These are phyloP conservation scores for Cacatua alba DNA, from an alignment of 2,113 vertebrate genomes.

Conservation along the genomic window DNA sequence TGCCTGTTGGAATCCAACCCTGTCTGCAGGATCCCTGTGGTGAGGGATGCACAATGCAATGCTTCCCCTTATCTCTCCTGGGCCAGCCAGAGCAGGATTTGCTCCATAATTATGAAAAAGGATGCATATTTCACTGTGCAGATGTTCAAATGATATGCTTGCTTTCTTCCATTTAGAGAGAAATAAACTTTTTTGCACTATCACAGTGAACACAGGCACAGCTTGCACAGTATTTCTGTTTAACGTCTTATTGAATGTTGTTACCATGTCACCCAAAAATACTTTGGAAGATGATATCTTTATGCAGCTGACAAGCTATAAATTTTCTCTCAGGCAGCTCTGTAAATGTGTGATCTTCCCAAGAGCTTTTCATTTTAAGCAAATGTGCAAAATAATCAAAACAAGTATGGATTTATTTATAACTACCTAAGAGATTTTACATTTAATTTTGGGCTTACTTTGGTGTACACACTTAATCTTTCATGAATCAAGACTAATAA, in stretches of 20 bases:
- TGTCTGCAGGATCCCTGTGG: background rate
- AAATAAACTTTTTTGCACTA: slow-evolving; percentile 55
- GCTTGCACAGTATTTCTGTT: slow-evolving; percentile 36
- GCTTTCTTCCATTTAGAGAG: background rate
- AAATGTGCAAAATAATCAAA: slow-evolving; percentile 41
- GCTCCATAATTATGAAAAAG: slow-evolving; percentile 17
- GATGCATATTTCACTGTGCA: background rate
- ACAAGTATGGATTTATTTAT: slow-evolving; percentile 42
- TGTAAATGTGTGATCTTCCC: slow-evolving; percentile 57
- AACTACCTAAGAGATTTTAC: slow-evolving; percentile 9
- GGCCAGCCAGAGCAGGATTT: background rate
- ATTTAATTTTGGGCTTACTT: slow-evolving; percentile 9
- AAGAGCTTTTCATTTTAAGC: slow-evolving; percentile 52
- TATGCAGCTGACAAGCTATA: slow-evolving; percentile 62
- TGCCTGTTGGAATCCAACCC: slow-evolving; percentile 22
- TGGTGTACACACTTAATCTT: background rate
- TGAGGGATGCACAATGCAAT: background rate
- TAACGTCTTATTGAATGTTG: slow-evolving; percentile 32
- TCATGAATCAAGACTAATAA: background rate
- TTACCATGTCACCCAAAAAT: slow-evolving; percentile 53
- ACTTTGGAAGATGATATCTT: slow-evolving; percentile 65
- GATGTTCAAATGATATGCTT: slow-evolving; percentile 8
- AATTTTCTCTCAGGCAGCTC: slow-evolving; percentile 61
- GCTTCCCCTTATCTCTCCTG: background rate
- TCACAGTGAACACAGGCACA: background rate